Evolutionary conservation across 2,797 vertebrate genomes (phyloP).

Genomic region (Anas flavirostris): DNA sequence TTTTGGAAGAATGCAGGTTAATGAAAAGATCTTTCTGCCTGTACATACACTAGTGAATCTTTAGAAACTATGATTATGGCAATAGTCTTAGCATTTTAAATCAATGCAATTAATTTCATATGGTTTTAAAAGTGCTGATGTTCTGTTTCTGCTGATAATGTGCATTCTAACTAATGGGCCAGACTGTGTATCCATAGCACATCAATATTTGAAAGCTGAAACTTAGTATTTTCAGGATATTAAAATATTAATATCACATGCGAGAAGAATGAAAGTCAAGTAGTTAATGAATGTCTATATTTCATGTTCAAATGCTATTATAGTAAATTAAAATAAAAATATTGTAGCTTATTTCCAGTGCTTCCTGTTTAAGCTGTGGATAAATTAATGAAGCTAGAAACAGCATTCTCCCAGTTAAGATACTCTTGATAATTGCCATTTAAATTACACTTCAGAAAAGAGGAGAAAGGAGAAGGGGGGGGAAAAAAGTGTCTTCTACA

Average conservation of each 20-base stretch:
- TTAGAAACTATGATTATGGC: background rate
- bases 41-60: background rate
- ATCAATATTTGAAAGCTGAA: background rate
- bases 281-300: background rate
- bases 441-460: background rate
- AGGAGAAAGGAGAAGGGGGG: background rate
- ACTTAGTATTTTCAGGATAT: conserved; percentile 10
- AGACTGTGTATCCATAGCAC: background rate
- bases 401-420: background rate
- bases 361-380: background rate
- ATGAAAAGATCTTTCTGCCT: background rate
- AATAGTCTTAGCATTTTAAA: background rate
- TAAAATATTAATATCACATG: background rate
- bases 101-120: background rate
- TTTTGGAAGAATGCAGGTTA: background rate
- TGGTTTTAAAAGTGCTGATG: conserved; percentile 20
- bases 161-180: background rate
- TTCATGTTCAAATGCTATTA: background rate
- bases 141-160: conserved; percentile 6
- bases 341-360: background rate
- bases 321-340: background rate
- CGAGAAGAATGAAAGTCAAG: background rate
- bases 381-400: background rate
- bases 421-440: background rate
- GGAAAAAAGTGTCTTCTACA: background rate